Evolutionary conservation across 2,113 vertebrate genomes (phyloP).

Genomic region (Eudyptes chrysolophus): DNA sequence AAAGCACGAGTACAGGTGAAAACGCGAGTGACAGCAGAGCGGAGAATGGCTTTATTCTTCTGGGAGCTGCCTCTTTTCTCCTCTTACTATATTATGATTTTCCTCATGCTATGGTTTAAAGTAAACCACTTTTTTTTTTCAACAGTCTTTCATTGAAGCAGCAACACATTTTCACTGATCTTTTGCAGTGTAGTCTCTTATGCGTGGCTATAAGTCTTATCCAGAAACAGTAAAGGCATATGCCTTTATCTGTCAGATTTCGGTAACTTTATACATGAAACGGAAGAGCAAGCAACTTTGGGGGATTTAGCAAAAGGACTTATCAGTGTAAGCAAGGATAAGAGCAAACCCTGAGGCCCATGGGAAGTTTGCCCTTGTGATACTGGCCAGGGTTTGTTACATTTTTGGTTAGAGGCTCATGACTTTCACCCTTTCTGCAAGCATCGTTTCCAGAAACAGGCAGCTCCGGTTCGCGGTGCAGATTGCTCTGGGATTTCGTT

Average conservation of each 20-base stretch:
- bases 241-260: constrained; percentile 36
- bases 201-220: not conserved
- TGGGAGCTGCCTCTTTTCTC: not conserved
- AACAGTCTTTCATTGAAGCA: not conserved
- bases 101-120: not conserved
- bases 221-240: not conserved
- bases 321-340: constrained; percentile 21
- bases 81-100: not conserved
- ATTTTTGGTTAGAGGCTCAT: not conserved
- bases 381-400: not conserved
- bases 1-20: not conserved
- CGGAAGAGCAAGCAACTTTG: constrained; percentile 25
- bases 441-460: not conserved
- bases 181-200: not conserved
- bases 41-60: not conserved
- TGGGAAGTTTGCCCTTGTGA: not conserved
- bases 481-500: constrained; percentile 32
- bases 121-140: not conserved
- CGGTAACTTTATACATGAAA: constrained; percentile 55
- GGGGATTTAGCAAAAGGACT: constrained; percentile 1
- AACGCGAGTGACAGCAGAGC: not conserved
- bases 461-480: not conserved
- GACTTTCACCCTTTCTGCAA: not conserved
- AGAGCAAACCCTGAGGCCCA: constrained; percentile 20
- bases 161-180: constrained; percentile 13